Conservation (phyloP, 1,140 invertebrate species). For the Hylaeus anthracinus region DNA sequence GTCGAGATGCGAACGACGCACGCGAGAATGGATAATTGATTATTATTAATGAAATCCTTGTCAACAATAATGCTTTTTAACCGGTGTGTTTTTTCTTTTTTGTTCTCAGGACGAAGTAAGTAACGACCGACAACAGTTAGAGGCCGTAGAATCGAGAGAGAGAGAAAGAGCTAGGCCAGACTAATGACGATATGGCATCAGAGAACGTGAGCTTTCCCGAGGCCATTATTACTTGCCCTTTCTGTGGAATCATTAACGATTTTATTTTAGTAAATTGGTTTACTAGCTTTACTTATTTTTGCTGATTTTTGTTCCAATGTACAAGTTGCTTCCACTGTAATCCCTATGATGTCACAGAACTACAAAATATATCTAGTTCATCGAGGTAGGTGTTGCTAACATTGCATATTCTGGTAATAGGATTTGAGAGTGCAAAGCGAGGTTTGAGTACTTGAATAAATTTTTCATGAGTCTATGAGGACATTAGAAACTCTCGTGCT, state of each 20-base stretch:
- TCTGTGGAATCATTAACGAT: constrained; percentile 46
- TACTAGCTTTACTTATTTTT: too few species aligned
- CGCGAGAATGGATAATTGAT: constrained; percentile 49
- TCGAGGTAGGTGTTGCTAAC: too few species aligned
- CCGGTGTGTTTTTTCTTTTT: constrained; percentile 72
- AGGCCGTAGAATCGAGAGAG: constrained; percentile 45
- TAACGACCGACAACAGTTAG: constrained; percentile 66
- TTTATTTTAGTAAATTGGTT: too few species aligned
- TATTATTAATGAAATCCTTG: constrained; percentile 61
- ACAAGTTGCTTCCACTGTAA: too few species aligned
- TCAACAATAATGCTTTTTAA: constrained; percentile 68
- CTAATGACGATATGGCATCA: constrained; percentile 62
- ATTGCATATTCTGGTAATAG: too few species aligned
- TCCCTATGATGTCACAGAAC: too few species aligned
- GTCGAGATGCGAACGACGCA: constrained; percentile 25
- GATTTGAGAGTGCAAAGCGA: too few species aligned
- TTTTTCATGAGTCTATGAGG: too few species aligned
- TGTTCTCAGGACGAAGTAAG: constrained; percentile 81
- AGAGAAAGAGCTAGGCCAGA: constrained; percentile 51
- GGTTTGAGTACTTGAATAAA: too few species aligned
- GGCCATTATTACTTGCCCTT: constrained; percentile 45
- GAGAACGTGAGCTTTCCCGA: constrained; percentile 64
- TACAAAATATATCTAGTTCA: too few species aligned
- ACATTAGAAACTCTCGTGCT: too few species aligned
- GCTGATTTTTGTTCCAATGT: too few species aligned